phyloP scores from a whole-genome alignment of 1,140 invertebrate species.

The Glossosoma conforme region DNA sequence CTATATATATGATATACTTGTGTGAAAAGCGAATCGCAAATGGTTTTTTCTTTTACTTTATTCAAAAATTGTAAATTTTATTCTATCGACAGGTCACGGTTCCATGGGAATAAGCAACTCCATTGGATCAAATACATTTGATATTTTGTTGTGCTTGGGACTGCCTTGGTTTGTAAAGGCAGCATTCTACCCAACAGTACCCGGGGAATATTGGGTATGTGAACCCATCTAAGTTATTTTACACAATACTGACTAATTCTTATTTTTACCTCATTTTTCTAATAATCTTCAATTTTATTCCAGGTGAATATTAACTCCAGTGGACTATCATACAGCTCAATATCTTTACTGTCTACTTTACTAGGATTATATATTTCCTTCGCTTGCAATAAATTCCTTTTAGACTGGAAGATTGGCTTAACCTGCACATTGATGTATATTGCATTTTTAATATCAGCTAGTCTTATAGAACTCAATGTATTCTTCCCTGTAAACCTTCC shows the following conservation, averaged over 20 bases:
- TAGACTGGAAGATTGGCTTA: slow-evolving; percentile 72
- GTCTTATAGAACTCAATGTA: slow-evolving; percentile 80
- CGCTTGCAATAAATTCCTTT: slow-evolving; percentile 70
- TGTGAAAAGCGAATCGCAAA: background rate
- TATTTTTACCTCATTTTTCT: background rate
- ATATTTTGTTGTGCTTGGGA: slow-evolving; percentile 69
- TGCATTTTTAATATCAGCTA: slow-evolving; percentile 72
- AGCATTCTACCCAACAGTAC: slow-evolving; percentile 64
- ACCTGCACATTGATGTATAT: slow-evolving; percentile 73
- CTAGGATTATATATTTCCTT: slow-evolving; percentile 72
- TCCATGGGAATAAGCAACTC: slow-evolving; percentile 77
- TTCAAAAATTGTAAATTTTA: background rate
- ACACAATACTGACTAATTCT: background rate
- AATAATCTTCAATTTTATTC: slow-evolving; percentile 13
- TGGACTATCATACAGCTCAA: slow-evolving; percentile 76
- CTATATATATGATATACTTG: slow-evolving; percentile 17
- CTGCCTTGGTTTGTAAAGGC: slow-evolving; percentile 82
- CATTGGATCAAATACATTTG: slow-evolving; percentile 78
- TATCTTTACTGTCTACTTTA: slow-evolving; percentile 72
- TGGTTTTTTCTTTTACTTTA: background rate
- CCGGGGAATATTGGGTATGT: slow-evolving; percentile 65
- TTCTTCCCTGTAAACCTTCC: slow-evolving; percentile 82
- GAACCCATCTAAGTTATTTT: background rate
- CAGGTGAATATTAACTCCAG: slow-evolving; percentile 67
- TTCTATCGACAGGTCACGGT: slow-evolving; percentile 56